Evolutionary conservation across 2,888 invertebrate species (phyloP).

Genomic region (Dioctria rufipes): DNA sequence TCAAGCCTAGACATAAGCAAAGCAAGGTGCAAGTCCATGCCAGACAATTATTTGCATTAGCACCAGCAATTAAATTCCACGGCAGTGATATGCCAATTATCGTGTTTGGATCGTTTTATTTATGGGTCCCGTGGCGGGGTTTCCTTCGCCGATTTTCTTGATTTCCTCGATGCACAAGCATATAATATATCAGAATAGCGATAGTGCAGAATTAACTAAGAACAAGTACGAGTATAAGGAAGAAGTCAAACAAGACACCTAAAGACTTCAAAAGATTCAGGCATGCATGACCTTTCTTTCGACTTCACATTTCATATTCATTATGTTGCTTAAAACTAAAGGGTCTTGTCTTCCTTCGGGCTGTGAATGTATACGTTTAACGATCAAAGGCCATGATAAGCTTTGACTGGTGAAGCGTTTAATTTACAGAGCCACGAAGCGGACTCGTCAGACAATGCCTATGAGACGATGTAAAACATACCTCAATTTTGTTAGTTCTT

Average conservation of each 20-base stretch:
- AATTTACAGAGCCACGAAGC: slow-evolving; percentile 37
- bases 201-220: not conserved
- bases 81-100: slow-evolving; percentile 57
- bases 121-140: slow-evolving; percentile 11
- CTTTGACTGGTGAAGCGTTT: slow-evolving; percentile 47
- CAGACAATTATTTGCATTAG: slow-evolving; percentile 62
- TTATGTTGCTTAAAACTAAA: not conserved
- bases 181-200: not conserved
- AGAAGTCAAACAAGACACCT: not conserved
- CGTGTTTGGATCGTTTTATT: slow-evolving; percentile 53
- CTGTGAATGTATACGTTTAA: slow-evolving; percentile 4
- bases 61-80: slow-evolving; percentile 59
- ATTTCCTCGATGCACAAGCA: not conserved
- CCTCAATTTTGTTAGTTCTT: slow-evolving; percentile 12
- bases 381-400: slow-evolving; percentile 48
- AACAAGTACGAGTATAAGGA: not conserved
- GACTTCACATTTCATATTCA: not conserved
- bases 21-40: slow-evolving; percentile 66
- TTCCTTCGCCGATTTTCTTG: slow-evolving; percentile 12
- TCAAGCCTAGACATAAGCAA: slow-evolving; percentile 67
- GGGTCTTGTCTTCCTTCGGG: not conserved
- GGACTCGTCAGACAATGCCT: not conserved
- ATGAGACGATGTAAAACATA: too few species aligned
- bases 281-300: slow-evolving; percentile 41
- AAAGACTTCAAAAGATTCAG: not conserved